Evolutionary conservation across 2,888 invertebrate genomes (phyloP), one percentile per base, ranked within the genome.

Genomic region (Dione vanillae): DNA sequence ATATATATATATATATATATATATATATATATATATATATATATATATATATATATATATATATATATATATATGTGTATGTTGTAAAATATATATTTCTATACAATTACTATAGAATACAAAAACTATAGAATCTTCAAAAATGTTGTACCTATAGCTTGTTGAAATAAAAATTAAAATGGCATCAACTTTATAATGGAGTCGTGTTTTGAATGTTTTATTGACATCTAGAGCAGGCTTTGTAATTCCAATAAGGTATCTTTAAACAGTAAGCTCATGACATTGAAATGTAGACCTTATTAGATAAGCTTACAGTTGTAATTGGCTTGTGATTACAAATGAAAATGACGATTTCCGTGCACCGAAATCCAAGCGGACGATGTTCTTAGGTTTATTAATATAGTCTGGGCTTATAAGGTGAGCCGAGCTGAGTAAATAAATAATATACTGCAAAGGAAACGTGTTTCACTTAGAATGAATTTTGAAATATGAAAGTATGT

Each of bases 131-230:
- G 19, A 62, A 37, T 37, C 37, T 45, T 14, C 51, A 35, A 62
- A 37, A 54, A 64, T 54, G 54, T 41, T 16, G 40, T 52, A 68
- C 27, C 27, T 27, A 27, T 20, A 65, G 56, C 49, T 65, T 66
- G 52, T 70, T 54, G 66, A 70, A 70, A 59, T 70, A 67, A 70
- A 74, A 73, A 75, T 76, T 73, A 76, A 76, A 70, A 73, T 72
- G 65, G 69, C 65, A 54, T 70, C 70, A 66, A 72, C 82, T 84
- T 82, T 77, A 82, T 81, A 83, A 85, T 83, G 83, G 85, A 85
- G 86, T 85, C 84, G 82, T 84, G 83, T 86, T 85, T 85, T 86
- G 83, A 86, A 85, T 85, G 83, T 84, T 85, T 82, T 87, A 87
- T 88, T 86, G 87, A 85, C 82, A 82, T 83, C 82, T 82, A 85